A percentile compares a stretch with the other conserved stretches of the same genome.
These are phyloP conservation scores for Acromyrmex heyeri DNA, from an alignment of 1,140 invertebrate species.

Conservation along the genomic window DNA sequence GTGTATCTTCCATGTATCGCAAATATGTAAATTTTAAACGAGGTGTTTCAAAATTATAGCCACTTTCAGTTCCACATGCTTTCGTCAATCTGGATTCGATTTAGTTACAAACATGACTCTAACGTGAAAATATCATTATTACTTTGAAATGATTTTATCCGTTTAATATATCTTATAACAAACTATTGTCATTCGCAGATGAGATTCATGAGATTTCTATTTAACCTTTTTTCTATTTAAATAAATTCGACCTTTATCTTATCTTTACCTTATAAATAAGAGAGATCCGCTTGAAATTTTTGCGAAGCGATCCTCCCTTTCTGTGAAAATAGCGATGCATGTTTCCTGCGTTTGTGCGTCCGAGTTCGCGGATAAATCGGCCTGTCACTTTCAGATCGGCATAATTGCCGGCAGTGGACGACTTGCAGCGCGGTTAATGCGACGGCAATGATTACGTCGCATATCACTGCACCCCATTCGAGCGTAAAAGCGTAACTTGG, in stretches of 20 bases:
- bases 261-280: neutral
- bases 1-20: slow-evolving; percentile 49
- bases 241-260: neutral
- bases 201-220: neutral
- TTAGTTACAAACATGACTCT: neutral
- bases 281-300: neutral
- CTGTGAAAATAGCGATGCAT: neutral
- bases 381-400: neutral
- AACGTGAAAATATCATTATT: neutral
- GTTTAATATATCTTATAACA: neutral
- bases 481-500: slow-evolving; percentile 52
- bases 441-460: slow-evolving; percentile 24
- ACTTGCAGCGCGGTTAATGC: slow-evolving; percentile 22
- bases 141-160: neutral
- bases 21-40: slow-evolving; percentile 53
- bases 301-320: neutral
- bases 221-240: neutral
- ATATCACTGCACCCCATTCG: slow-evolving; percentile 34
- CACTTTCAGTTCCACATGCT: neutral
- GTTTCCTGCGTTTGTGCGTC: neutral
- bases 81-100: slow-evolving; percentile 13
- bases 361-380: neutral
- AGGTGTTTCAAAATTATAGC: slow-evolving; percentile 44
- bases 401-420: neutral
- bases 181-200: neutral